A percentile compares a stretch with the other conserved stretches of the same genome.
Conservation (phyloP, 2,888 invertebrate genomes). For the Tetanocera ferruginea region DNA sequence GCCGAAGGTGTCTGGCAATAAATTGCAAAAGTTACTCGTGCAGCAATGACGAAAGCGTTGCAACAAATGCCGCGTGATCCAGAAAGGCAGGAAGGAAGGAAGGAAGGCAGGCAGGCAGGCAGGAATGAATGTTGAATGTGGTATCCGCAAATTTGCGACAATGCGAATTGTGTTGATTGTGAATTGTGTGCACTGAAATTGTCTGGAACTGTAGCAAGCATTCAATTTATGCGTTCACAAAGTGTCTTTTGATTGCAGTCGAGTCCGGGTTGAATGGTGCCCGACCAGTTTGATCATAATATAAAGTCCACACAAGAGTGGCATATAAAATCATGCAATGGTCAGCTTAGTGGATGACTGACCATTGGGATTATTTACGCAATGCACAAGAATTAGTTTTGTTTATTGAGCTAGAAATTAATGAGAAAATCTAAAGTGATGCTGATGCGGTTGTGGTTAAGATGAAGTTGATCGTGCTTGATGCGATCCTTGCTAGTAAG, state of each 20-base stretch:
- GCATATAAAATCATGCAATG: constrained; percentile 4
- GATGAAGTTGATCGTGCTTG: too few relatives aligned
- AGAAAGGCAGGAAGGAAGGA: background rate
- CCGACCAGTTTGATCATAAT: constrained; percentile 8
- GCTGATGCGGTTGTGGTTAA: too few relatives aligned
- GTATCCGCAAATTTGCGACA: constrained; percentile 13
- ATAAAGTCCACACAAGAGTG: constrained; percentile 5
- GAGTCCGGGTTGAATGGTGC: background rate
- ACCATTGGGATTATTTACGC: too few relatives aligned
- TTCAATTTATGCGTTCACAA: constrained; percentile 27
- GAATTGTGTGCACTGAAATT: constrained; percentile 28
- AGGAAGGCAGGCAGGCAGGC: background rate
- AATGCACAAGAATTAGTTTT: too few relatives aligned
- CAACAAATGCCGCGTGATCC: background rate
- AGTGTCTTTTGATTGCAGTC: constrained; percentile 26
- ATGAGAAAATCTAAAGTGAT: too few relatives aligned
- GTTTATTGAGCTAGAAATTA: too few relatives aligned
- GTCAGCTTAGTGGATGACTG: constrained; percentile 13
- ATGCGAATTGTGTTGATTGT: constrained; percentile 33
- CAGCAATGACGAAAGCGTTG: background rate
- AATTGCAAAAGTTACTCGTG: constrained; percentile 61
- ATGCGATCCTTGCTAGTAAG: too few relatives aligned
- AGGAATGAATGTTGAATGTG: too few relatives aligned
- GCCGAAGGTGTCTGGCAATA: constrained; percentile 47
- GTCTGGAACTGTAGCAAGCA: constrained; percentile 6